Conservation (phyloP, 2,888 invertebrate genomes). For the Pelosia muscerda region DNA sequence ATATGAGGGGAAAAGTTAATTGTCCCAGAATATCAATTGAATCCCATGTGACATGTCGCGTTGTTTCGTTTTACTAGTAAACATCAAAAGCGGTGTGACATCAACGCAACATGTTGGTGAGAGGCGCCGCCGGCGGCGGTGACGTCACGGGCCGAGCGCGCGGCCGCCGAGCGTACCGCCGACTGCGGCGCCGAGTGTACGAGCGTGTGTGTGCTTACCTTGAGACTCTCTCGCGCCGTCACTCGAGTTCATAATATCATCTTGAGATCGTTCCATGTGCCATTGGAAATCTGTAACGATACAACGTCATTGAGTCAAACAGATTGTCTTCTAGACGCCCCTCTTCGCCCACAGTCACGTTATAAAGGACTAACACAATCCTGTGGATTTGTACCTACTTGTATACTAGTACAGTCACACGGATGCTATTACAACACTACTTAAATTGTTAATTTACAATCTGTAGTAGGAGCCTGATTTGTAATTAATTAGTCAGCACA, state of each 20-base stretch:
- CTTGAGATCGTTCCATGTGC: slow-evolving; percentile 95
- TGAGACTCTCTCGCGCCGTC: slow-evolving; percentile 96
- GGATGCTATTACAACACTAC: too few relatives aligned
- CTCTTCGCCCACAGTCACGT: not conserved
- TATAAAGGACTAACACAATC: not conserved
- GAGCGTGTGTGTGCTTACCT: slow-evolving; percentile 89
- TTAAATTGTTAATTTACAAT: not conserved
- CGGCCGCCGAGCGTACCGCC: not conserved
- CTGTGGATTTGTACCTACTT: not conserved
- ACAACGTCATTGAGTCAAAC: slow-evolving; percentile 7
- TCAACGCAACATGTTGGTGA: slow-evolving; percentile 73
- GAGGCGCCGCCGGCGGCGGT: slow-evolving; percentile 40
- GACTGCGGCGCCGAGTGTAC: slow-evolving; percentile 45
- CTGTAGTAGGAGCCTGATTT: not conserved
- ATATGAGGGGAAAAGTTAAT: slow-evolving; percentile 62
- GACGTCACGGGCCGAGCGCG: slow-evolving; percentile 5
- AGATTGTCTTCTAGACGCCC: not conserved
- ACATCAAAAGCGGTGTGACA: slow-evolving; percentile 46
- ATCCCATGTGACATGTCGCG: slow-evolving; percentile 77
- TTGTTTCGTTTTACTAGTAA: slow-evolving; percentile 49
- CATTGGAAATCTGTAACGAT: slow-evolving; percentile 92
- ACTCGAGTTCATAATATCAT: slow-evolving; percentile 95
- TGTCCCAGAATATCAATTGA: slow-evolving; percentile 75
- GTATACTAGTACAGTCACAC: too few relatives aligned
- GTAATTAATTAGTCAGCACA: not conserved